Conservation (phyloP, 2,113 vertebrate species). For the Sardina pilchardus region DNA sequence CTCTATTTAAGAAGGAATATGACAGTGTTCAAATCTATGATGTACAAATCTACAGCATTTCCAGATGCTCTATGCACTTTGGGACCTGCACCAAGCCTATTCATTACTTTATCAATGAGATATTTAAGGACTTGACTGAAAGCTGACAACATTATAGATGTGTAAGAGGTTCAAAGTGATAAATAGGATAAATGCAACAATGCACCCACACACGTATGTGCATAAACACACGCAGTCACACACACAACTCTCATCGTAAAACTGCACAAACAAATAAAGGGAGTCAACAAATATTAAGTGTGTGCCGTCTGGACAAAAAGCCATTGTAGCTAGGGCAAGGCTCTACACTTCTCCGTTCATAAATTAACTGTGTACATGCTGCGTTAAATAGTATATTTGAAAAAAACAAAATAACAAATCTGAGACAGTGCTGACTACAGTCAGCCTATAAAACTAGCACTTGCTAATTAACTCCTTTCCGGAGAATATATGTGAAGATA, state of each 20-base stretch:
- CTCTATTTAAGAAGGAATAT: neutral
- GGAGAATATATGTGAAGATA: neutral
- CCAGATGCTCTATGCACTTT: too few relatives aligned
- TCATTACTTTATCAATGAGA: neutral
- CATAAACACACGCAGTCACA: neutral
- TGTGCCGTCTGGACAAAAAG: neutral
- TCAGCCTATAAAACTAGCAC: neutral
- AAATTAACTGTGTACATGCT: neutral
- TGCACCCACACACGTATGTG: neutral
- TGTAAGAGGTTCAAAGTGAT: neutral
- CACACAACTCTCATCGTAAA: conserved; percentile 1
- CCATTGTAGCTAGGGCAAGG: neutral
- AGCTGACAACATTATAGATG: neutral
- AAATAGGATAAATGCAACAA: neutral
- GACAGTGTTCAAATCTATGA: too few relatives aligned
- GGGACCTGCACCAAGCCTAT: neutral
- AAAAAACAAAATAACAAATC: neutral
- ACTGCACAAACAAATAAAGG: neutral
- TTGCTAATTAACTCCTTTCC: neutral
- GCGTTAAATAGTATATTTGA: neutral
- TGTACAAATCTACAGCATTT: neutral
- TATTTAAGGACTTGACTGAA: neutral
- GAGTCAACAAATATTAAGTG: conserved; percentile 2
- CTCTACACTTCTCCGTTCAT: neutral
- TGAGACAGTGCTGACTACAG: conserved; percentile 3